Evolutionary conservation across 2,113 vertebrate species (phyloP).

Genomic region (rat (Rattus norvegicus)): DNA sequence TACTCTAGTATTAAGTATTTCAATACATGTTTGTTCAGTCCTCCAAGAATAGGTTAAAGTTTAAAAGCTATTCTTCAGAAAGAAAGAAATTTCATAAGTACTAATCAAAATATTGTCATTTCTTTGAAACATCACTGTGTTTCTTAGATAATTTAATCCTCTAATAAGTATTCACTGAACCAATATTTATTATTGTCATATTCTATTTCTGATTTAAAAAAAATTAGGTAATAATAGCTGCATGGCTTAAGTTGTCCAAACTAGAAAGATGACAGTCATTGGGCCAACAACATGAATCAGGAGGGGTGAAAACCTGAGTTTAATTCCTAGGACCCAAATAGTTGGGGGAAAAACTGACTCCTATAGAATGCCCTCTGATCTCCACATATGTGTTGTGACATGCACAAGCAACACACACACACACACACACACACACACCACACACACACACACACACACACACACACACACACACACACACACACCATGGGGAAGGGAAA

Average conservation of each 20-base stretch:
- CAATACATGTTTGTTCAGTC: constrained; percentile 17
- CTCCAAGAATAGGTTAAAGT: constrained; percentile 20
- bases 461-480: no score
- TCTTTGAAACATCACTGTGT: constrained; percentile 33
- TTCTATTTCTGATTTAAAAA: not conserved
- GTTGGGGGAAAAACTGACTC: not conserved
- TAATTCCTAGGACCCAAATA: not conserved
- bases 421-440: no score
- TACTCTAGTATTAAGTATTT: constrained; percentile 3
- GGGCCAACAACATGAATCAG: not conserved
- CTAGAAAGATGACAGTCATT: constrained; percentile 17
- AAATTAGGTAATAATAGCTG: constrained; percentile 3
- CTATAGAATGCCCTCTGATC: not conserved
- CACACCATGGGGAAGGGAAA: no score
- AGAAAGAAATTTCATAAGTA: constrained; percentile 59
- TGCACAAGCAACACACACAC: no score
- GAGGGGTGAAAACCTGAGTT: not conserved
- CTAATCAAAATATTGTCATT: constrained; percentile 65
- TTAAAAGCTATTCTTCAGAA: constrained; percentile 52
- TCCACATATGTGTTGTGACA: not conserved
- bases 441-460: no score
- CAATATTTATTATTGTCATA: constrained; percentile 47
- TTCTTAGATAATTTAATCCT: constrained; percentile 62
- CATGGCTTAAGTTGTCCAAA: constrained; percentile 38
- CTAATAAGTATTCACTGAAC: constrained; percentile 19